Conservation (phyloP, 2,113 vertebrate genomes). For the Megaleporinus macrocephalus region DNA sequence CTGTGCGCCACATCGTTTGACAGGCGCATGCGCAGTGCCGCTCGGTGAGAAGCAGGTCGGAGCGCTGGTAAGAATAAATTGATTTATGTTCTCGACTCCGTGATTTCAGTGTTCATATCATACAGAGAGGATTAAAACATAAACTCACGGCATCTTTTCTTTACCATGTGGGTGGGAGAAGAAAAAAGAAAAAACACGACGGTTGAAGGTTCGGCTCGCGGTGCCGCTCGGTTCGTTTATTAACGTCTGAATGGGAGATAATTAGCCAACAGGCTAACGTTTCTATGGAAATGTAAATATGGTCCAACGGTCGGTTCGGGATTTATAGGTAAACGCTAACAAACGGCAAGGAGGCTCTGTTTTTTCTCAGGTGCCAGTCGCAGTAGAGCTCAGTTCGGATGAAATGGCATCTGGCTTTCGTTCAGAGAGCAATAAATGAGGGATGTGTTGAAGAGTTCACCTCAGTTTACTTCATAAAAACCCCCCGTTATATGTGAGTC, state of each 20-base stretch:
- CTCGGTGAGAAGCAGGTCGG: conserved; percentile 76
- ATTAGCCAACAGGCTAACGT: conserved; percentile 60
- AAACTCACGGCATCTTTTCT: not conserved
- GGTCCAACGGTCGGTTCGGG: conserved; percentile 31
- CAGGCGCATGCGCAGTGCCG: conserved; percentile 75
- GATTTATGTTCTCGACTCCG: conserved; percentile 57
- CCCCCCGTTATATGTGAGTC: conserved; percentile 61
- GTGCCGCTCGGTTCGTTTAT: not conserved
- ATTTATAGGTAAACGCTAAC: not conserved
- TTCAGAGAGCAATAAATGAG: conserved; percentile 57
- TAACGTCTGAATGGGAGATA: conserved; percentile 11
- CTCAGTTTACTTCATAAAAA: conserved; percentile 54
- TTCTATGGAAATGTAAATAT: conserved; percentile 15
- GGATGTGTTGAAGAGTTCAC: conserved; percentile 59
- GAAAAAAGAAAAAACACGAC: not conserved
- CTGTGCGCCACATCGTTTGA: conserved; percentile 1
- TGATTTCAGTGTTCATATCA: conserved; percentile 24
- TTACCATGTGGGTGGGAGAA: not conserved
- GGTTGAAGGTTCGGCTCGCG: not conserved
- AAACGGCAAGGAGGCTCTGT: not conserved
- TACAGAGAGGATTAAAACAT: not conserved
- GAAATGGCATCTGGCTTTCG: conserved; percentile 25
- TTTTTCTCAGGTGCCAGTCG: not conserved
- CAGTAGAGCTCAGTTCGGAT: not conserved
- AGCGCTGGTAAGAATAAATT: conserved; percentile 80